phyloP scores from a whole-genome alignment of 2,113 vertebrate genomes.

The Acanthisitta chloris region DNA sequence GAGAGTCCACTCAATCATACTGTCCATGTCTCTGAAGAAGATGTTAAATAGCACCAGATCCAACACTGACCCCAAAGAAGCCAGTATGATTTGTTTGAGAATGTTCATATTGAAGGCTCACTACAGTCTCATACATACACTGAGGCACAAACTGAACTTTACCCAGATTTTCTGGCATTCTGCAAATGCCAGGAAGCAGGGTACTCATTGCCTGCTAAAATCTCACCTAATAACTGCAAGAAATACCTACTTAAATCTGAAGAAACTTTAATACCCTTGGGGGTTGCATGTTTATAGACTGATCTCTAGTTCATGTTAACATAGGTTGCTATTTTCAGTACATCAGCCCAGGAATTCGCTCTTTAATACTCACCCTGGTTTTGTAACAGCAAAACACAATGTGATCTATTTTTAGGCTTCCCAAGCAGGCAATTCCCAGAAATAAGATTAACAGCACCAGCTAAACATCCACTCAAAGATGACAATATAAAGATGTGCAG shows the following conservation, averaged over 20 bases:
- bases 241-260: not conserved
- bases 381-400: not conserved
- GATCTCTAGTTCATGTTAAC: not conserved
- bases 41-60: not conserved
- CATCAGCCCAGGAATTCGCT: not conserved
- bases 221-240: not conserved
- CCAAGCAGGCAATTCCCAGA: not conserved
- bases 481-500: not conserved
- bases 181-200: not conserved
- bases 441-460: not conserved
- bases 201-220: not conserved
- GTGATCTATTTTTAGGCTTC: not conserved
- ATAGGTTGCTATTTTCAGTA: not conserved
- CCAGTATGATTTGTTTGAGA: not conserved
- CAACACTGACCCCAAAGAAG: not conserved
- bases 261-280: not conserved
- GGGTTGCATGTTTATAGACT: not conserved
- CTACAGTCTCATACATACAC: accelerated
- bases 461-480: not conserved
- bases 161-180: not conserved
- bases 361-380: not conserved
- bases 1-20: not conserved
- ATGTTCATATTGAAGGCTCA: not conserved
- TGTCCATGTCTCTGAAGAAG: not conserved
- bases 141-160: not conserved